Conservation (phyloP, 1,140 invertebrate genomes). For the Homarus americanus region DNA sequence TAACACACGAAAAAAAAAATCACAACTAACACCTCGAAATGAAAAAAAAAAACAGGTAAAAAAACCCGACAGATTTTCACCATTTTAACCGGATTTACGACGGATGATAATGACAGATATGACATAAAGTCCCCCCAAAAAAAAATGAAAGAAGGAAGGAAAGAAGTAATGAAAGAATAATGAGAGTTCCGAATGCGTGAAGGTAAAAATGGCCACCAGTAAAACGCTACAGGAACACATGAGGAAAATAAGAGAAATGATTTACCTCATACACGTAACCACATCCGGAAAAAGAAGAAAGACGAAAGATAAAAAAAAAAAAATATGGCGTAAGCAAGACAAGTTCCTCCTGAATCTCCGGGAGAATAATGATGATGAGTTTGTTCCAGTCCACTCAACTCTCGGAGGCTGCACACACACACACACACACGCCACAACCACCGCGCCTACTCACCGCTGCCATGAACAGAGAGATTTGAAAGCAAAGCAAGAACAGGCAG, state of each 20-base stretch:
- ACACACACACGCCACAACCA: not conserved
- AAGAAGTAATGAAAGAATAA: not conserved
- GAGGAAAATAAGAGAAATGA: not conserved
- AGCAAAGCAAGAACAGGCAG: too few relatives aligned
- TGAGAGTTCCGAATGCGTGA: not conserved
- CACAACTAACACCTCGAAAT: too few relatives aligned
- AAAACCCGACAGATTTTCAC: too few relatives aligned
- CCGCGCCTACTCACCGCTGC: not conserved
- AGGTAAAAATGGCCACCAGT: not conserved
- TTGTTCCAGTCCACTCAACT: slow-evolving; percentile 11
- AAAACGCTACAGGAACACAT: not conserved
- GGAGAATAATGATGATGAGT: slow-evolving; percentile 3
- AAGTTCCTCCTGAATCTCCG: too few relatives aligned
- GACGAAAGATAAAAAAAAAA: not conserved
- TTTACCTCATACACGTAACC: not conserved
- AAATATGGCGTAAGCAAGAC: too few relatives aligned
- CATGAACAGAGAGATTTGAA: too few relatives aligned
- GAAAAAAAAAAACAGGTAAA: too few relatives aligned
- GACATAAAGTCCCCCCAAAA: not conserved
- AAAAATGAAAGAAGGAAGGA: not conserved
- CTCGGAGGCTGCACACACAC: not conserved
- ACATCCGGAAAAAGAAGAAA: not conserved
- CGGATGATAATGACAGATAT: too few relatives aligned
- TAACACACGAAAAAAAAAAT: too few relatives aligned
- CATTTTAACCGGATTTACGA: too few relatives aligned